These are phyloP conservation scores for Morpho helenor DNA, from an alignment of 2,888 invertebrate species.

Conservation along the genomic window DNA sequence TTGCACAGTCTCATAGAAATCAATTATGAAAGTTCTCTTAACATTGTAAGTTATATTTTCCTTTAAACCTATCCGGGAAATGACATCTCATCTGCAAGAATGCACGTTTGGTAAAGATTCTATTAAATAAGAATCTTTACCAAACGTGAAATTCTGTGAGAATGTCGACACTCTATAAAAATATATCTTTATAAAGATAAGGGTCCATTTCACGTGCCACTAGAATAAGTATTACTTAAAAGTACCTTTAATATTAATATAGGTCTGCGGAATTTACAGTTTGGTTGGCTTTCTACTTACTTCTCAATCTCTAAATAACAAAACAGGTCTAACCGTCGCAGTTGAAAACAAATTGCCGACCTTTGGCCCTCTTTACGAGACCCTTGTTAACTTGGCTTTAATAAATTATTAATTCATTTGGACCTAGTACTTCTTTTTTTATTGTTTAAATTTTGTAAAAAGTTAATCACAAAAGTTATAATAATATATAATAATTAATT, in stretches of 20 bases:
- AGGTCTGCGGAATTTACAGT: constrained; percentile 43
- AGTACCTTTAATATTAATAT: constrained; percentile 37
- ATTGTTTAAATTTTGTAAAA: no score
- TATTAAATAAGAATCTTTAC: no score
- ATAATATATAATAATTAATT: no score
- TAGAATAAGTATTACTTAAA: constrained; percentile 24
- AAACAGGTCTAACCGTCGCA: constrained; percentile 66
- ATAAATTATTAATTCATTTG: constrained; percentile 72
- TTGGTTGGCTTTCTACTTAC: constrained; percentile 38
- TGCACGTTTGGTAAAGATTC: no score
- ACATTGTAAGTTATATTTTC: no score
- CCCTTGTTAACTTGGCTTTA: constrained; percentile 78
- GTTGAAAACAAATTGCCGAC: constrained; percentile 74
- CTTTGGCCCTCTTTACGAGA: constrained; percentile 75
- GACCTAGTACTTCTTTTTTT: not conserved
- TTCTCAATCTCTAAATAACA: constrained; percentile 62
- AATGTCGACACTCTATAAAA: not conserved
- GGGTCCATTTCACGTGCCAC: constrained; percentile 6
- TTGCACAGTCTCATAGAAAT: no score
- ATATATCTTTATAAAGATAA: not conserved
- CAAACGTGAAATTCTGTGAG: no score
- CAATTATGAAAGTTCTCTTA: no score
- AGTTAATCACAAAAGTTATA: no score
- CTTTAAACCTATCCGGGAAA: no score
- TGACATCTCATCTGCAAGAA: no score